phyloP scores from a whole-genome alignment of 37 sponge, comb jelly and placozoan species.

The Crambe crambe region DNA sequence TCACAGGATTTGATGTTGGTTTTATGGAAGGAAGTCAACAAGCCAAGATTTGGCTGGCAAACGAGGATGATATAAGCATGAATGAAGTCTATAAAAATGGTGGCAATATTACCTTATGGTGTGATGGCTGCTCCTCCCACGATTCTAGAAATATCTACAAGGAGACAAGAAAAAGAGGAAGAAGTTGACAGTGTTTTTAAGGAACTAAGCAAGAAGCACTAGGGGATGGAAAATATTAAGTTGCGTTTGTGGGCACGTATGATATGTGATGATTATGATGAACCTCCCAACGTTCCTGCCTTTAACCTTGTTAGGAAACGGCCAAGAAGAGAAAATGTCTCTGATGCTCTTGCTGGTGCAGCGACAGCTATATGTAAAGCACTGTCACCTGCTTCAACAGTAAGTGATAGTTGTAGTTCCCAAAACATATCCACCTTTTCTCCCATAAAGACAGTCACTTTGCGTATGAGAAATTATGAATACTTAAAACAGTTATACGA shows the following conservation, averaged over 20 bases:
- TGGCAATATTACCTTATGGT: slow-evolving; percentile 24
- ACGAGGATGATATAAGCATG: slow-evolving; percentile 14
- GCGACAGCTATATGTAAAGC: slow-evolving; percentile 5
- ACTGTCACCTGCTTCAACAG: not conserved
- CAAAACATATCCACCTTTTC: not conserved
- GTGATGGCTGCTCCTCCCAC: too few relatives aligned
- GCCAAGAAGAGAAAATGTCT: slow-evolving; percentile 5
- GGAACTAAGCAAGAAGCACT: slow-evolving; percentile 23
- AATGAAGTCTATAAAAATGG: slow-evolving; percentile 21
- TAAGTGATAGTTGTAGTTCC: not conserved
- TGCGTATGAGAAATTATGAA: slow-evolving; percentile 44
- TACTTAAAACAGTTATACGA: slow-evolving; percentile 5
- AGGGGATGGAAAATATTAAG: slow-evolving; percentile 2
- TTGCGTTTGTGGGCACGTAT: slow-evolving; percentile 35
- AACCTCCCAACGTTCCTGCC: slow-evolving; percentile 18
- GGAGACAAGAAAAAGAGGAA: slow-evolving; percentile 11
- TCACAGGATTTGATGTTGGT: slow-evolving; percentile 11
- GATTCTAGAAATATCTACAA: too few relatives aligned
- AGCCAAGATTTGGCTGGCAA: slow-evolving; percentile 20
- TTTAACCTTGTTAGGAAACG: slow-evolving; percentile 2
- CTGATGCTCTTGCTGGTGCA: slow-evolving; percentile 26
- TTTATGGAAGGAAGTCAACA: slow-evolving; percentile 20
- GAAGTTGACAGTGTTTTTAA: slow-evolving; percentile 22
- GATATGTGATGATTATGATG: slow-evolving; percentile 21
- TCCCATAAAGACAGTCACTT: slow-evolving; percentile 26